These are phyloP conservation scores for Ptychoptera contaminata DNA, from an alignment of 2,888 invertebrate species.

Conservation along the genomic window DNA sequence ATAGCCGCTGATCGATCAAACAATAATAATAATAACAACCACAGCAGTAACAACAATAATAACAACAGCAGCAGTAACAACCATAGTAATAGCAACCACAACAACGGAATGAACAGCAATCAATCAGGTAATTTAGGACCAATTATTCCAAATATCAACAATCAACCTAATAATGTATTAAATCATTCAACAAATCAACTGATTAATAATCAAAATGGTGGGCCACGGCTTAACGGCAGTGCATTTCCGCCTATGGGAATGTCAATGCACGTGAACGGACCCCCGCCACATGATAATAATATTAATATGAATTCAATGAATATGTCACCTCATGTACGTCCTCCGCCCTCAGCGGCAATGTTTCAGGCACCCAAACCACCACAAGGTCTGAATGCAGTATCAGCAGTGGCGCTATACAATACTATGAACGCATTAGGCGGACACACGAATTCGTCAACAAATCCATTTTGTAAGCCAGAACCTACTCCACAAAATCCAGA, in stretches of 20 bases:
- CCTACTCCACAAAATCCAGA: conserved; percentile 51
- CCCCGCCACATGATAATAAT: conserved; percentile 25
- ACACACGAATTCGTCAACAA: conserved; percentile 22
- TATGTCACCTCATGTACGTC: conserved; percentile 45
- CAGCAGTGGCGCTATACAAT: conserved; percentile 46
- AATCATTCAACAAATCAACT: conserved; percentile 10
- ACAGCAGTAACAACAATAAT: conserved; percentile 9
- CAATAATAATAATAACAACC: conserved; percentile 8
- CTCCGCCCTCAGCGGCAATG: conserved; percentile 54
- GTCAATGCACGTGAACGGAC: conserved; percentile 32
- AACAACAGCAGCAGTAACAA: conserved; percentile 16
- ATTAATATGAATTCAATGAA: conserved; percentile 42
- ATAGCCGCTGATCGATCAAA: conserved; percentile 23
- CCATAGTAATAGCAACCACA: conserved; percentile 21
- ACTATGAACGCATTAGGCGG: conserved; percentile 42
- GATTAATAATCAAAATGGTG: conserved; percentile 26
- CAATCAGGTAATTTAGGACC: conserved; percentile 32
- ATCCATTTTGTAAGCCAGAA: conserved; percentile 44
- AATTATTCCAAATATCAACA: conserved; percentile 24
- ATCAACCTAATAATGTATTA: conserved; percentile 11
- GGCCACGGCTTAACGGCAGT: conserved; percentile 42
- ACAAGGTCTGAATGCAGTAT: conserved; percentile 37
- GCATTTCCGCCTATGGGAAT: conserved; percentile 36
- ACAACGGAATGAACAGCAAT: conserved; percentile 23
- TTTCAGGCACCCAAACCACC: conserved; percentile 77